phyloP scores from a whole-genome alignment of 2,888 invertebrate species.

The Buathra laborator region DNA sequence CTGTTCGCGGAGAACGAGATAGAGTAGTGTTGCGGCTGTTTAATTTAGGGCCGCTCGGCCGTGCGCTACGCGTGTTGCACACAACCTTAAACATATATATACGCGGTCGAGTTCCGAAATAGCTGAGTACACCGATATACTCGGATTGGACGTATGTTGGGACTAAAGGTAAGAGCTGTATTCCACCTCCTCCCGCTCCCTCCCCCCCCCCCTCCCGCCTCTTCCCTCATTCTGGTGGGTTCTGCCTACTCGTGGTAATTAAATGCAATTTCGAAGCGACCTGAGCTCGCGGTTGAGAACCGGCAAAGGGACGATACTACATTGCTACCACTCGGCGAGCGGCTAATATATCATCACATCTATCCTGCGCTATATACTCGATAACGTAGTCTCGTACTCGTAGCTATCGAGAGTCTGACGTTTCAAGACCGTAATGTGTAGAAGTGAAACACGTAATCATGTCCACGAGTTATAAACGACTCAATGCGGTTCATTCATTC shows the following conservation, averaged over 20 bases:
- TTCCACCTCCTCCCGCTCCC: neutral
- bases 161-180: slow-evolving; percentile 1
- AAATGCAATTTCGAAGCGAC: slow-evolving; percentile 83
- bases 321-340: slow-evolving; percentile 1
- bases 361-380: neutral
- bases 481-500: no score
- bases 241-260: slow-evolving; percentile 84
- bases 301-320: slow-evolving; percentile 26
- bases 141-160: neutral
- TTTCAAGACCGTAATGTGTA: no score
- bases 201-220: no score
- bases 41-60: slow-evolving; percentile 61
- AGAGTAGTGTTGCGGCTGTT: slow-evolving; percentile 53
- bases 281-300: slow-evolving; percentile 43
- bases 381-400: no score
- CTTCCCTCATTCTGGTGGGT: slow-evolving; percentile 38
- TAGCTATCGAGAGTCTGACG: no score
- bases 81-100: slow-evolving; percentile 25
- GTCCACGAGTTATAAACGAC: no score
- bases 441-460: no score
- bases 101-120: neutral
- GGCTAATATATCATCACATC: slow-evolving; percentile 16
- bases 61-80: slow-evolving; percentile 32
- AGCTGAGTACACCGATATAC: slow-evolving; percentile 10
- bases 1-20: slow-evolving; percentile 23